Conservation (phyloP, 1,140 invertebrate species). For the Cydia fagiglandana region DNA sequence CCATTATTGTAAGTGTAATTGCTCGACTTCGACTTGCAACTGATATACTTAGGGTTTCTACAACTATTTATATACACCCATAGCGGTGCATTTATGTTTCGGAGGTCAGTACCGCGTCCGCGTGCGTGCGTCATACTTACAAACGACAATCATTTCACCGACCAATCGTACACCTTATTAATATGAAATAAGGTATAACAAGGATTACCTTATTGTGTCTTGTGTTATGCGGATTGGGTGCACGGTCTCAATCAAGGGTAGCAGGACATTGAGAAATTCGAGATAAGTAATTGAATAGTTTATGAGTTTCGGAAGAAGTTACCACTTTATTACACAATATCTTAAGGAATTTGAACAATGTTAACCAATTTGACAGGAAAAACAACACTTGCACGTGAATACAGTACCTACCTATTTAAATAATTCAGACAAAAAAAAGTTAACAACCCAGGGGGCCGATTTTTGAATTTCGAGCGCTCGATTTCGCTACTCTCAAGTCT, state of each 20-base stretch:
- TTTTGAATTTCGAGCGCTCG: no score
- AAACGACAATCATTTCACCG: background rate
- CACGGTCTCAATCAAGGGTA: background rate
- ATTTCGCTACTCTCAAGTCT: no score
- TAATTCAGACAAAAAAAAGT: no score
- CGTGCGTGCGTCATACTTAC: background rate
- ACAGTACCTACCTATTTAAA: no score
- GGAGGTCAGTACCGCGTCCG: slow-evolving; percentile 19
- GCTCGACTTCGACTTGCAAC: slow-evolving; percentile 30
- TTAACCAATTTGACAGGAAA: no score
- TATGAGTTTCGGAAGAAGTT: background rate
- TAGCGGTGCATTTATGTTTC: slow-evolving; percentile 20
- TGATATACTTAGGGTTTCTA: slow-evolving; percentile 1
- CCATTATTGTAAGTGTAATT: slow-evolving; percentile 20
- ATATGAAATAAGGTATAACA: background rate
- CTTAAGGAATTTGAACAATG: no score
- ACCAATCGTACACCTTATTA: background rate
- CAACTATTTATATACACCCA: slow-evolving; percentile 17
- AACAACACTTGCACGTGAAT: no score
- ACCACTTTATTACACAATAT: background rate
- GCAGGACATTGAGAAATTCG: background rate
- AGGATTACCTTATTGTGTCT: background rate
- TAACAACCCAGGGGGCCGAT: no score
- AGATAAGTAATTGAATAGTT: background rate
- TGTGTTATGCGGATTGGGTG: background rate